Evolutionary conservation across 1,140 invertebrate genomes (phyloP).

Genomic region (Holcopasites calliopsidis): DNA sequence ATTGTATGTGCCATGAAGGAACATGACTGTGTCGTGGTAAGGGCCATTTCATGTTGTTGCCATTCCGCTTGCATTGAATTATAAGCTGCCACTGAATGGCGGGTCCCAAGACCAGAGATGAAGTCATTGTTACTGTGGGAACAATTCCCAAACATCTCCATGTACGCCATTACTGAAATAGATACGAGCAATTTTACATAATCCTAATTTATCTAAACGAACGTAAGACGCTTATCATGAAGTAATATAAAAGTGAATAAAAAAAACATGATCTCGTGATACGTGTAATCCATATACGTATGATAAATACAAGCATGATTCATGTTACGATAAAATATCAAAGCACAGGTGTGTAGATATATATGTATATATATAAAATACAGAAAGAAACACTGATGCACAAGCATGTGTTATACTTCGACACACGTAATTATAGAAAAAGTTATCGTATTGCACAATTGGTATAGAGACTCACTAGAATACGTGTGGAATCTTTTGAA

Average conservation of each 20-base stretch:
- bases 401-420: slow-evolving; percentile 46
- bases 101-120: slow-evolving; percentile 80
- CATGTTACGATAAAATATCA: slow-evolving; percentile 49
- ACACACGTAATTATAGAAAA: slow-evolving; percentile 32
- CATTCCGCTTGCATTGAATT: slow-evolving; percentile 85
- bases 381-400: slow-evolving; percentile 55
- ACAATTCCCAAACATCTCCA: slow-evolving; percentile 96
- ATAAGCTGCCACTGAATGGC: slow-evolving; percentile 91
- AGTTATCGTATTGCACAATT: slow-evolving; percentile 4
- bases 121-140: slow-evolving; percentile 88
- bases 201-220: background rate
- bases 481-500: slow-evolving; percentile 60
- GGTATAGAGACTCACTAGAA: slow-evolving; percentile 63
- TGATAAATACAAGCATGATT: slow-evolving; percentile 51
- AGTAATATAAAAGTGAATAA: slow-evolving; percentile 42
- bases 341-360: slow-evolving; percentile 41
- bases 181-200: slow-evolving; percentile 40
- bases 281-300: background rate
- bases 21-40: slow-evolving; percentile 82
- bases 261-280: slow-evolving; percentile 37
- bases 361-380: no score
- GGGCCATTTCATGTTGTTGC: slow-evolving; percentile 83
- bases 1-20: slow-evolving; percentile 80
- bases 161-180: slow-evolving; percentile 94
- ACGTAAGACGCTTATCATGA: background rate